Conservation (phyloP, 2,797 vertebrate genomes). For the Vipera latastei region DNA sequence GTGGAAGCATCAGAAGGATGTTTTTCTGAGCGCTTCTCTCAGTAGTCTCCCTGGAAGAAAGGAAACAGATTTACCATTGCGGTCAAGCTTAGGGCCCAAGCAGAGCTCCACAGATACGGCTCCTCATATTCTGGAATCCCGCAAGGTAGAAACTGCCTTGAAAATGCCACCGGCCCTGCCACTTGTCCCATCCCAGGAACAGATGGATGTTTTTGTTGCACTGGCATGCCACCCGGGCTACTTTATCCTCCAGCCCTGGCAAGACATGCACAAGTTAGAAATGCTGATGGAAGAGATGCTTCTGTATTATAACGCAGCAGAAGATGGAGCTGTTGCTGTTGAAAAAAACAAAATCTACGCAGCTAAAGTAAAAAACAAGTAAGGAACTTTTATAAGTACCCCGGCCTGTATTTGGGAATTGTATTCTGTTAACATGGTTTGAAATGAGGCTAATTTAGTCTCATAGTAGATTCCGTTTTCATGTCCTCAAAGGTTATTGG, state of each 20-base stretch:
- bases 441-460: neutral
- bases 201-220: conserved; percentile 87
- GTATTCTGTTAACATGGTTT: no score
- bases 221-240: conserved; percentile 91
- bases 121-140: conserved; percentile 37
- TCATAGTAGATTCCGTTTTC: neutral
- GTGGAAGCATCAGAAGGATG: conserved; percentile 86
- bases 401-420: neutral
- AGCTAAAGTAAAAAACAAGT: conserved; percentile 90
- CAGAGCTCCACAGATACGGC: conserved; percentile 51
- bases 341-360: conserved; percentile 85
- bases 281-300: conserved; percentile 95
- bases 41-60: conserved; percentile 32
- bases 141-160: neutral
- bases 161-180: conserved; percentile 79
- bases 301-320: conserved; percentile 83
- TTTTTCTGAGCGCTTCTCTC: conserved; percentile 69
- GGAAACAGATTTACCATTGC: conserved; percentile 9
- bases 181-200: conserved; percentile 81
- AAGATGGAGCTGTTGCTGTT: conserved; percentile 62
- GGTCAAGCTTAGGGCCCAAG: conserved; percentile 32
- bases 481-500: neutral
- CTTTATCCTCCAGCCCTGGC: conserved; percentile 91
- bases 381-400: conserved; percentile 53
- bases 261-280: conserved; percentile 88